These are phyloP conservation scores for Doris montereyensis DNA, from an alignment of 2,888 invertebrate genomes.

Conservation along the genomic window DNA sequence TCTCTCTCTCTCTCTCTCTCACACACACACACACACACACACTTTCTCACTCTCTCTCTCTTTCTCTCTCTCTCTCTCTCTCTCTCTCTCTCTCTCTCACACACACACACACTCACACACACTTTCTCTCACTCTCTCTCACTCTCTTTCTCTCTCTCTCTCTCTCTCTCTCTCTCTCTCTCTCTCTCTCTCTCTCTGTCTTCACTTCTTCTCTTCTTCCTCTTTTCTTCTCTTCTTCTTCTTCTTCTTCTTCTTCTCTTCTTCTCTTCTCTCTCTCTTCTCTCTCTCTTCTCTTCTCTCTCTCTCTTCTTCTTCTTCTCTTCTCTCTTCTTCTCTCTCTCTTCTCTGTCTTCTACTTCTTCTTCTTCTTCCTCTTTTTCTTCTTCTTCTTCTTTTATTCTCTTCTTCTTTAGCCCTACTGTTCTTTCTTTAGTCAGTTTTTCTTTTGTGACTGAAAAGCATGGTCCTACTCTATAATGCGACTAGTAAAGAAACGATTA, in stretches of 20 bases:
- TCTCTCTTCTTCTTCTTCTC: background rate
- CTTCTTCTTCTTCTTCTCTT: no score
- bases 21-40: no score
- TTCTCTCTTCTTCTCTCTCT: background rate
- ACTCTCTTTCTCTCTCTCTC: background rate
- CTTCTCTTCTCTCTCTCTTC: background rate
- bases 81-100: constrained; percentile 7
- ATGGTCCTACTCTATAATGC: no score
- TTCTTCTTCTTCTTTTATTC: background rate
- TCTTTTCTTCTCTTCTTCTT: background rate
- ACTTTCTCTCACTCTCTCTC: background rate
- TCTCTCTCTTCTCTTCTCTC: background rate
- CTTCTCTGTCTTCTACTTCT: background rate
- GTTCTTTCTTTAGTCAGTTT: no score
- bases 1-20: no score
- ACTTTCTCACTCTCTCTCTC: no score
- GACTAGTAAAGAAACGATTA: no score
- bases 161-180: background rate
- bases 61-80: no score
- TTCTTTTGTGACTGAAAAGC: no score
- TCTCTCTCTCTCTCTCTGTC: no score
- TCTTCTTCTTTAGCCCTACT: background rate
- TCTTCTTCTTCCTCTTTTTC: background rate
- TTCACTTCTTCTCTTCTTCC: no score
- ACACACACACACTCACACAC: background rate